phyloP scores from a whole-genome alignment of 2,888 invertebrate species.

The Therioaphis trifolii region DNA sequence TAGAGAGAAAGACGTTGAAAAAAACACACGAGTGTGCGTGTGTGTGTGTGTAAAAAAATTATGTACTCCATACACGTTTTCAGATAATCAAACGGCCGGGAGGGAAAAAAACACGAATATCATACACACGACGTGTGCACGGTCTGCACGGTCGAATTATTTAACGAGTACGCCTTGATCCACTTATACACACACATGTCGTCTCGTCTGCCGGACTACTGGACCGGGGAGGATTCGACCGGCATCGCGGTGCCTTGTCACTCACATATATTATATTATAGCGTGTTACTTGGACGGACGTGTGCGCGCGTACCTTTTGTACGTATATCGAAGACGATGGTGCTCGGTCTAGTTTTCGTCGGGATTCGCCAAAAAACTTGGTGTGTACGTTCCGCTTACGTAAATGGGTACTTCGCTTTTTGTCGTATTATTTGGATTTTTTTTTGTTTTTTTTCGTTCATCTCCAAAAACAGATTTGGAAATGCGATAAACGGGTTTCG shows the following conservation, averaged over 20 bases:
- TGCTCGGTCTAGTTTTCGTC: slow-evolving; percentile 36
- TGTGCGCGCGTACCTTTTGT: neutral
- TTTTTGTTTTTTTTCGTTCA: neutral
- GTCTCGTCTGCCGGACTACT: too few species aligned
- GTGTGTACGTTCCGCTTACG: slow-evolving; percentile 2
- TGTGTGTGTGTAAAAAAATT: too few species aligned
- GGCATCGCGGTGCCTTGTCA: neutral
- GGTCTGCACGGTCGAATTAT: too few species aligned
- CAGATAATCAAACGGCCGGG: too few species aligned
- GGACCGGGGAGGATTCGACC: slow-evolving; percentile 1
- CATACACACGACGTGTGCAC: too few species aligned
- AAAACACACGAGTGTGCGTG: too few species aligned
- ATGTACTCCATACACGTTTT: too few species aligned
- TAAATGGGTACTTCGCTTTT: slow-evolving; percentile 14
- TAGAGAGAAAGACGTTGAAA: too few species aligned
- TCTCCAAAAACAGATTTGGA: slow-evolving; percentile 45
- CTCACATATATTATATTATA: neutral
- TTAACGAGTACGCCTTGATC: too few species aligned
- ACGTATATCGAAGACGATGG: neutral
- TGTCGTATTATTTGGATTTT: slow-evolving; percentile 12
- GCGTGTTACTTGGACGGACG: too few species aligned
- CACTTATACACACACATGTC: too few species aligned
- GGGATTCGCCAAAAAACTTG: slow-evolving; percentile 33
- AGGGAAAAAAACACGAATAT: too few species aligned
- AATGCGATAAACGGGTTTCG: slow-evolving; percentile 59